Conservation (phyloP, 1,140 invertebrate species). For the Procambarus virginalis region DNA sequence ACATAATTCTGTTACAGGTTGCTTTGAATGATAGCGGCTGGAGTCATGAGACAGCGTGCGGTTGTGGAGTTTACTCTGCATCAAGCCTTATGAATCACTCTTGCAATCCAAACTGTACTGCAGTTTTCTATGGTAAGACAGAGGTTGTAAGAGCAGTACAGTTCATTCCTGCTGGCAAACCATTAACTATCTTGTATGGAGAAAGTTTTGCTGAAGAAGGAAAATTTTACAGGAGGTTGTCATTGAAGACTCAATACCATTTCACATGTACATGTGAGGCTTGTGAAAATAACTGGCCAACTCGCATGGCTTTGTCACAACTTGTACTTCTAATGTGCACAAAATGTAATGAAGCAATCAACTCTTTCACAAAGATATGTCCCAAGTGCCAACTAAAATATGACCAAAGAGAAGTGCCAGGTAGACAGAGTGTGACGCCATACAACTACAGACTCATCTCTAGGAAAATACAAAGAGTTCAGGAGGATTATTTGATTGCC, state of each 20-base stretch:
- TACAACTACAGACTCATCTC: conserved; percentile 7
- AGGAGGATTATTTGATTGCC: neutral
- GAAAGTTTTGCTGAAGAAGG: neutral
- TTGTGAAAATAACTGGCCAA: conserved; percentile 20
- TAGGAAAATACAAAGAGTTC: conserved; percentile 1
- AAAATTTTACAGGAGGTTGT: neutral
- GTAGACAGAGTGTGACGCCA: neutral
- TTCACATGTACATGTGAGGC: conserved; percentile 26
- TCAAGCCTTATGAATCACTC: conserved; percentile 33
- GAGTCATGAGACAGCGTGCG: neutral
- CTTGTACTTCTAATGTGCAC: neutral
- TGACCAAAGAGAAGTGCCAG: no score
- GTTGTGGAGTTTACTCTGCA: conserved; percentile 11
- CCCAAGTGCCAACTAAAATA: conserved; percentile 7
- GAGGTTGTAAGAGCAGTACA: conserved; percentile 1
- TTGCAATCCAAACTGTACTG: conserved; percentile 5
- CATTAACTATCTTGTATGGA: conserved; percentile 10
- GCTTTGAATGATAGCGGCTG: neutral
- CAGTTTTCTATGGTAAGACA: conserved; percentile 10
- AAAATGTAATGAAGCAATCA: neutral
- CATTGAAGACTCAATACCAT: conserved; percentile 6
- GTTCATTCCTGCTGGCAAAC: conserved; percentile 1
- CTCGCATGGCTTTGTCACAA: neutral
- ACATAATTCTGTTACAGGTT: neutral
- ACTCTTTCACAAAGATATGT: neutral